A percentile compares a stretch with the other conserved stretches of the same genome.
Conservation (phyloP, 2,888 invertebrate genomes). For the Celastrina argiolus region DNA sequence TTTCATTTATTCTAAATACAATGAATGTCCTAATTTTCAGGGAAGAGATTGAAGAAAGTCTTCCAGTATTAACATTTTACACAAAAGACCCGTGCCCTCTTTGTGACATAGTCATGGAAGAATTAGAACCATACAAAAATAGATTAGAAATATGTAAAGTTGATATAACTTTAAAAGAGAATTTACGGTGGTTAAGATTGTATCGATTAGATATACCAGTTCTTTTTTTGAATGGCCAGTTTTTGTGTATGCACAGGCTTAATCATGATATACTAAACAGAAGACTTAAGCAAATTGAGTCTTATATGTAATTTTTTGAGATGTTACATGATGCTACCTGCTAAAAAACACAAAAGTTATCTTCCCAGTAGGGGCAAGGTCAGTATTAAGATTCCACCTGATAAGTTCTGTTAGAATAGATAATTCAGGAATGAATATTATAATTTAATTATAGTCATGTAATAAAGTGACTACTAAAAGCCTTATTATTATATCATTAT, state of each 20-base stretch:
- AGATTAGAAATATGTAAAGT: slow-evolving; percentile 84
- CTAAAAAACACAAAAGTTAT: slow-evolving; percentile 11
- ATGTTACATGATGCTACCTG: neutral
- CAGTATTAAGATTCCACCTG: neutral
- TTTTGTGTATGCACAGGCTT: slow-evolving; percentile 86
- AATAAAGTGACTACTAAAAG: too few relatives aligned
- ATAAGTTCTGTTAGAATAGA: neutral
- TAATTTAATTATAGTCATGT: too few relatives aligned
- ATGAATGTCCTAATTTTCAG: slow-evolving; percentile 52
- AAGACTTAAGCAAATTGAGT: slow-evolving; percentile 49
- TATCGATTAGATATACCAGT: slow-evolving; percentile 93
- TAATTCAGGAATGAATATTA: neutral
- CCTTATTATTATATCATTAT: too few relatives aligned
- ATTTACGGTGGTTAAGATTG: slow-evolving; percentile 83
- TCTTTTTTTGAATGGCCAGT: slow-evolving; percentile 88
- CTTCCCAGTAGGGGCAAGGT: neutral
- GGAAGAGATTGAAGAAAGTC: slow-evolving; percentile 53
- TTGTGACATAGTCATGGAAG: slow-evolving; percentile 87
- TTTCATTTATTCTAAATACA: slow-evolving; percentile 36
- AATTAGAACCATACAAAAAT: slow-evolving; percentile 78
- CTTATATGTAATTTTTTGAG: neutral
- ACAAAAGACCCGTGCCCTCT: slow-evolving; percentile 89
- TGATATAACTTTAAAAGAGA: slow-evolving; percentile 85
- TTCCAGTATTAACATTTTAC: slow-evolving; percentile 85
- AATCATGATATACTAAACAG: slow-evolving; percentile 77